Evolutionary conservation across 2,888 invertebrate genomes (phyloP).

Genomic region (Cheilosia variabilis): DNA sequence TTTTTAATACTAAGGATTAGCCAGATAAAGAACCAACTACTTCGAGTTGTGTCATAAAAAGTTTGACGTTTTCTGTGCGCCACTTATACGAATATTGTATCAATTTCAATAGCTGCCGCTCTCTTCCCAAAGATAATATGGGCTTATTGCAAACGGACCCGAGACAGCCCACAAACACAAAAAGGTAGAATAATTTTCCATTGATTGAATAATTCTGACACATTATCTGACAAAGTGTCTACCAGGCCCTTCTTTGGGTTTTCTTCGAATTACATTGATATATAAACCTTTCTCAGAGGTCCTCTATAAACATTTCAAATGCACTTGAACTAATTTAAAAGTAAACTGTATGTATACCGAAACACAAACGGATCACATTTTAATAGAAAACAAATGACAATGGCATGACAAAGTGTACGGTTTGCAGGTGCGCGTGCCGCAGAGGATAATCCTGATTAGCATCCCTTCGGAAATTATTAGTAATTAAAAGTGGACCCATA

Average conservation of each 20-base stretch:
- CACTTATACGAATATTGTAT: neutral
- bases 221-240: constrained; percentile 1
- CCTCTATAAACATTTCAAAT: neutral
- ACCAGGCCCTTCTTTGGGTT: neutral
- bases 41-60: neutral
- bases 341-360: neutral
- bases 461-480: constrained; percentile 36
- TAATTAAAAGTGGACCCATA: constrained; percentile 38
- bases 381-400: constrained; percentile 12
- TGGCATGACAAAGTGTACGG: neutral
- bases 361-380: constrained; percentile 6
- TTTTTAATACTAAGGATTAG: too few species aligned
- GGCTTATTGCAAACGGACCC: neutral
- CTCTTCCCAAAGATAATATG: neutral
- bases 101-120: neutral
- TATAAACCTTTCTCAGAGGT: neutral
- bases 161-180: neutral
- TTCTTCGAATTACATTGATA: constrained; percentile 5
- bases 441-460: constrained; percentile 60
- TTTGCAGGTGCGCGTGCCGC: constrained; percentile 61
- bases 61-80: neutral
- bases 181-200: constrained; percentile 6
- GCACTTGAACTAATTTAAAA: constrained; percentile 53
- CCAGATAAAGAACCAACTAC: neutral
- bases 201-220: constrained; percentile 31